Percentiles rank a stretch among this genome's conserved stretches.
Conservation (phyloP, 2,888 invertebrate genomes). For the Tricholauxania praeusta region DNA sequence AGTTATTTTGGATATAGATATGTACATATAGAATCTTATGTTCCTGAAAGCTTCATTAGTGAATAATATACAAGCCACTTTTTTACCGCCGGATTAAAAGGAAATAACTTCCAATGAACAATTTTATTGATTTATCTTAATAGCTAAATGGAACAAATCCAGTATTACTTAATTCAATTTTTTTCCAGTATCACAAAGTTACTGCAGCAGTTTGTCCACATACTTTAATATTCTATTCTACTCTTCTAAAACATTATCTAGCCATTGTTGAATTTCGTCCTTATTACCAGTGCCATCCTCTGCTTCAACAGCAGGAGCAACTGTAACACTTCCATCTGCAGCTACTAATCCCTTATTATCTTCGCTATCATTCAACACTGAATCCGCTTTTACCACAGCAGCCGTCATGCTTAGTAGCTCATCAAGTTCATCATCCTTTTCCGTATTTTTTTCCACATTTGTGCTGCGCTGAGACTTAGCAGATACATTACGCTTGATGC, state of each 20-base stretch:
- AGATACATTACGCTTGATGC: slow-evolving; percentile 43
- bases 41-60: too few relatives aligned
- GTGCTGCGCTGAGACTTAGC: slow-evolving; percentile 43
- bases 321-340: slow-evolving; percentile 38
- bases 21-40: too few relatives aligned
- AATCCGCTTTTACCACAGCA: not conserved
- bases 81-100: too few relatives aligned
- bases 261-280: slow-evolving; percentile 65
- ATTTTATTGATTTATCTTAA: too few relatives aligned
- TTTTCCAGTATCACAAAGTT: too few relatives aligned
- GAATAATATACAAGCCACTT: too few relatives aligned
- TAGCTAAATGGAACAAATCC: too few relatives aligned
- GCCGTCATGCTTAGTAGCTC: slow-evolving; percentile 59
- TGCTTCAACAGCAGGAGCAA: slow-evolving; percentile 8
- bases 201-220: too few relatives aligned
- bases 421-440: slow-evolving; percentile 60
- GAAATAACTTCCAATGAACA: too few relatives aligned
- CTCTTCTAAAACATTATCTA: slow-evolving; percentile 64
- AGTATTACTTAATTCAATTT: too few relatives aligned
- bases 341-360: slow-evolving; percentile 33
- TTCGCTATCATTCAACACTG: slow-evolving; percentile 8
- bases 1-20: too few relatives aligned
- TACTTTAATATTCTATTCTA: slow-evolving; percentile 39
- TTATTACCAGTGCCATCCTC: slow-evolving; percentile 42
- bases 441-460: slow-evolving; percentile 21